Evolutionary conservation across 2,888 invertebrate genomes (phyloP), one percentile per base, ranked within the genome.

Genomic region (Phlogophora meticulosa): DNA sequence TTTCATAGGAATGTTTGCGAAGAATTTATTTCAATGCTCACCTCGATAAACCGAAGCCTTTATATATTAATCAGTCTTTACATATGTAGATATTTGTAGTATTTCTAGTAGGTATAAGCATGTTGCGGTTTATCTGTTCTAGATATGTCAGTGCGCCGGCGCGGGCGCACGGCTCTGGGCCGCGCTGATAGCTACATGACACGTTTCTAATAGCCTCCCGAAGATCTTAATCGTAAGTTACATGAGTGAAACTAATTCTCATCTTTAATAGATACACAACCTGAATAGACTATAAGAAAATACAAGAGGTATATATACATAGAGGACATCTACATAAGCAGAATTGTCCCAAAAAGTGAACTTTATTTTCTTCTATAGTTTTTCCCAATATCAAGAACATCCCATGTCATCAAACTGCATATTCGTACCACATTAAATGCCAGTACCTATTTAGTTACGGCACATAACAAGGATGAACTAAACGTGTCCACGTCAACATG

Each of bases 401-500:
- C 7, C 9, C 17, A 20, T 9, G 4, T 34, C 15, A 43, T 36
- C 17, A 17, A 52, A 11, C 17, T 15, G 5, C 28, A 28, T 28
- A 4, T 28, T 28, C 2, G 9, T 36, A 36, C 32, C 17, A 51
- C 7, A 40, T 24, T 24, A n/a, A 24, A 72, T 42, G 5, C 9
- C 22, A n/a, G n/a, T n/a, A n/a, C 20, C 3, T 45, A 15, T 32
- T 28, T 40, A 40, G 24, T 22, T 24, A n/a, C 24, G 17, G 13
- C 4, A 45, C 10, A 40, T 45, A 45, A 34, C 43, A 24, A 36
- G 34, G 43, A 49, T 72, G 43, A 24, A 17, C 40, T 45, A 72
- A 81, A 75, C 78, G 69, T 78, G 76, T 66, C 72, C 65, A 69
- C 32, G 67, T 52, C 53, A 60, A 68, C 55, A 42, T 68, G 65